These are phyloP conservation scores for Ophion ventricosus DNA, from an alignment of 2,888 invertebrate genomes.

Conservation along the genomic window DNA sequence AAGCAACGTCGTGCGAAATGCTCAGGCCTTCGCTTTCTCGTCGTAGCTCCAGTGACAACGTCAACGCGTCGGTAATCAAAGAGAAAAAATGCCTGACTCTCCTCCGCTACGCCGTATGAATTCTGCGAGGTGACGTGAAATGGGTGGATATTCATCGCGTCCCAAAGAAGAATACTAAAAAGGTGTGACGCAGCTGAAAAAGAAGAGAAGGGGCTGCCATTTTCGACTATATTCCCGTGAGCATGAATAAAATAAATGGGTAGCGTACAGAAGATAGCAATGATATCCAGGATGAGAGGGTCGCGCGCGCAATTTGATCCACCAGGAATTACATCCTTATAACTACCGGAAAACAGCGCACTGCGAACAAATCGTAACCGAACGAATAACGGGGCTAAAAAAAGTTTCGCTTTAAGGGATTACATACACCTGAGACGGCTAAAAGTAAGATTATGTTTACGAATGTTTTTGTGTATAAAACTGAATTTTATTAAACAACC, in stretches of 20 bases:
- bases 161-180: constrained; percentile 34
- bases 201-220: neutral
- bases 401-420: too few species aligned
- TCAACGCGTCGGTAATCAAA: constrained; percentile 52
- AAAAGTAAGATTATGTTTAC: too few species aligned
- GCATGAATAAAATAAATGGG: constrained; percentile 6
- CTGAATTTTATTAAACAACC: too few species aligned
- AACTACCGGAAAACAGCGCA: too few species aligned
- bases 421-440: too few species aligned
- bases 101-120: constrained; percentile 17
- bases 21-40: constrained; percentile 6
- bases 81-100: constrained; percentile 56
- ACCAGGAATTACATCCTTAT: too few species aligned
- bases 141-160: constrained; percentile 33
- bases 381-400: too few species aligned
- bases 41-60: constrained; percentile 18
- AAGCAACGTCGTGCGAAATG: constrained; percentile 29
- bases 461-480: too few species aligned
- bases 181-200: neutral
- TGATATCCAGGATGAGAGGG: neutral
- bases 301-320: too few species aligned
- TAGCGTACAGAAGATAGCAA: neutral
- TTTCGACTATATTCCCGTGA: neutral
- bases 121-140: constrained; percentile 23
- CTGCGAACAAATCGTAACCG: too few species aligned